These are phyloP conservation scores for Cyclura pinguis DNA, from an alignment of 2,797 vertebrate genomes.

Conservation along the genomic window DNA sequence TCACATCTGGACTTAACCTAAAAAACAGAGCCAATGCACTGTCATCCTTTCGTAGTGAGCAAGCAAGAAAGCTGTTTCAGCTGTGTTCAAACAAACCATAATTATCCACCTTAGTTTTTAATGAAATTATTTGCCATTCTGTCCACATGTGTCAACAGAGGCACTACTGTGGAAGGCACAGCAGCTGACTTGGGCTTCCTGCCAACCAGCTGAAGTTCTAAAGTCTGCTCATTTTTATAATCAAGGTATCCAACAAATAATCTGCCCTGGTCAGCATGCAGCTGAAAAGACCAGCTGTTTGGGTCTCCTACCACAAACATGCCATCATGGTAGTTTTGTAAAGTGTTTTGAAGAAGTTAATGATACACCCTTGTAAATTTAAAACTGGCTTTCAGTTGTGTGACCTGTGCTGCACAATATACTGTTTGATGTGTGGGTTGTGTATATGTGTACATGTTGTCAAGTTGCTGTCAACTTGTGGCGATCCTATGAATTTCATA, in stretches of 20 bases:
- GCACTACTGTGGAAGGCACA: neutral
- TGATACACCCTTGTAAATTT: neutral
- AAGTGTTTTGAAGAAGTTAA: neutral
- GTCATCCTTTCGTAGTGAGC: neutral
- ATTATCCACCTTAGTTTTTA: neutral
- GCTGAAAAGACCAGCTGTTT: neutral
- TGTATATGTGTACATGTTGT: too few species aligned
- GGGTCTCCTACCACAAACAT: neutral
- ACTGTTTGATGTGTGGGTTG: neutral
- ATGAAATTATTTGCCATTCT: neutral
- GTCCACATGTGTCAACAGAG: neutral
- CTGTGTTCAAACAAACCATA: neutral
- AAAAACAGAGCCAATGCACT: too few species aligned
- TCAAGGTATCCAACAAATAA: neutral
- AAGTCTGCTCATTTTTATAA: neutral
- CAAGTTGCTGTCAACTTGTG: too few species aligned
- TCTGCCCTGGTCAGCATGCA: neutral
- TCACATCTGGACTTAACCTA: neutral
- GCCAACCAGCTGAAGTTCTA: neutral
- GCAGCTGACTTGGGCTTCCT: neutral
- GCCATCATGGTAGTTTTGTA: neutral
- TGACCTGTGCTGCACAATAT: neutral
- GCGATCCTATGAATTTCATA: too few species aligned
- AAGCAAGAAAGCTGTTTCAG: neutral
- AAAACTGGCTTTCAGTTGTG: neutral